These are phyloP conservation scores for Danio tinwini DNA, from an alignment of 2,797 vertebrate genomes.

Conservation along the genomic window DNA sequence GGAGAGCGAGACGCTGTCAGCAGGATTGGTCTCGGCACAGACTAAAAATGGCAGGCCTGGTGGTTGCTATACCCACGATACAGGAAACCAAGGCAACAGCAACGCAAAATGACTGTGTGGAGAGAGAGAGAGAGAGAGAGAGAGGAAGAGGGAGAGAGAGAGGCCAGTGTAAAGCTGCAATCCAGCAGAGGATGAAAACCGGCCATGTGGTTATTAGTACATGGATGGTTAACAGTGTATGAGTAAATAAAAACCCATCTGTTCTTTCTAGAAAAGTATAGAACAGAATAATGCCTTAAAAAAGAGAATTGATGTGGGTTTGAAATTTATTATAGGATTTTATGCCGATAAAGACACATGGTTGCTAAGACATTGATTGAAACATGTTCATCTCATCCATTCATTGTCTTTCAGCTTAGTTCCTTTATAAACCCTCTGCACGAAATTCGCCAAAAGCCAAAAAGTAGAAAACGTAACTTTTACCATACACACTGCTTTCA, in stretches of 20 bases:
- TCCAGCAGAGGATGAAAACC: constrained; percentile 23
- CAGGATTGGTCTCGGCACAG: constrained; percentile 40
- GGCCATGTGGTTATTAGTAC: constrained; percentile 27
- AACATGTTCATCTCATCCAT: too few species aligned
- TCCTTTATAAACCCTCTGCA: too few species aligned
- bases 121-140: constrained; percentile 47
- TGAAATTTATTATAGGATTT: too few species aligned
- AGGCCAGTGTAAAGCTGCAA: constrained; percentile 60
- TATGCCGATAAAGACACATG: too few species aligned
- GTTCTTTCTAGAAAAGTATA: neutral
- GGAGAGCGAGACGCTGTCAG: constrained; percentile 30
- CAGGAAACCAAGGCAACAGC: constrained; percentile 83
- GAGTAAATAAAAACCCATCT: neutral
- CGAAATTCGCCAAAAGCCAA: too few species aligned
- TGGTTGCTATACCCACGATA: constrained; percentile 75
- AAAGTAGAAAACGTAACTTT: too few species aligned
- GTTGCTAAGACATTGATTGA: too few species aligned
- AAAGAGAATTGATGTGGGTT: too few species aligned
- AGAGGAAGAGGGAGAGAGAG: too few species aligned
- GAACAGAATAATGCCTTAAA: too few species aligned
- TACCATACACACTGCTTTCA: too few species aligned
- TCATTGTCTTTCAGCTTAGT: too few species aligned
- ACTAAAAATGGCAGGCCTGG: constrained; percentile 76
- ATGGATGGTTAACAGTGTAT: neutral
- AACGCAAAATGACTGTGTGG: constrained; percentile 65